These are phyloP conservation scores for Zapus hudsonius DNA, from an alignment of 2,113 vertebrate species.

Conservation along the genomic window DNA sequence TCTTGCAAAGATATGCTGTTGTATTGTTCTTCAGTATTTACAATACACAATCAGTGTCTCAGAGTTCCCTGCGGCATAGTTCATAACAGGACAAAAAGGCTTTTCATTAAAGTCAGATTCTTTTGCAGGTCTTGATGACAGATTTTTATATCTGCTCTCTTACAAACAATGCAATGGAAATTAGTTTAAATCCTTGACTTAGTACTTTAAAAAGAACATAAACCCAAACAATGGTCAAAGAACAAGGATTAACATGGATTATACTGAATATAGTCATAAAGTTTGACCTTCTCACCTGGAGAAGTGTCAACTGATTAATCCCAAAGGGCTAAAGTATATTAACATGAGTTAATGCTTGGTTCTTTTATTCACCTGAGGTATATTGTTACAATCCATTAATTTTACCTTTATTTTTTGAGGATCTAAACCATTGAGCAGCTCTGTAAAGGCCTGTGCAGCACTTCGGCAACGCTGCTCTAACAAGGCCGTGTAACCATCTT, in stretches of 20 bases:
- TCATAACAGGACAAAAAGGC: not conserved
- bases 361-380: not conserved
- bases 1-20: not conserved
- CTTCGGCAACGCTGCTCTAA: constrained; percentile 87
- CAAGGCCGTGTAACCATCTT: constrained; percentile 87
- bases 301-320: not conserved
- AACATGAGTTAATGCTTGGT: not conserved
- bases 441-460: constrained; percentile 89
- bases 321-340: not conserved
- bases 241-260: rapidly evolving
- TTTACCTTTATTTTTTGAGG: constrained; percentile 84
- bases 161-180: not conserved
- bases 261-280: not conserved
- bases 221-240: not conserved
- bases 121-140: not conserved
- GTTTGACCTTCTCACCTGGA: not conserved
- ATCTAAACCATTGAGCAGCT: constrained; percentile 84
- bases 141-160: too few relatives aligned
- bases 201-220: not conserved
- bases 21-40: not conserved
- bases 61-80: not conserved
- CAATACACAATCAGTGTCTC: not conserved
- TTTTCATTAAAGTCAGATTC: not conserved
- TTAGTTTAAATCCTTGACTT: not conserved
- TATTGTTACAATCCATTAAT: rapidly evolving